Conservation (phyloP, 1,140 invertebrate genomes). For the Atopsyche davidsoni region DNA sequence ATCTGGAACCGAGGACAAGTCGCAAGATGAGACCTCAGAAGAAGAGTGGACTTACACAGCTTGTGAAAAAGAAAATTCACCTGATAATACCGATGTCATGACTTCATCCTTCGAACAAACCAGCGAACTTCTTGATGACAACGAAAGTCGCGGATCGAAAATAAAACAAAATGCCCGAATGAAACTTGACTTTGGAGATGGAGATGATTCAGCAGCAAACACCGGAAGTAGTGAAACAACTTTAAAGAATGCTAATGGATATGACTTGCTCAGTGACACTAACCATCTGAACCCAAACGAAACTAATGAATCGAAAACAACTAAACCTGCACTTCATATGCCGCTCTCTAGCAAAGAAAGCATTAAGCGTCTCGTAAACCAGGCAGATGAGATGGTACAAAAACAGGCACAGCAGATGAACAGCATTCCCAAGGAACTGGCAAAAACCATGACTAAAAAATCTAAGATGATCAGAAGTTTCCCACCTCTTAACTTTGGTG, state of each 20-base stretch:
- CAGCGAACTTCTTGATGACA: conserved; percentile 40
- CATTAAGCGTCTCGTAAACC: conserved; percentile 60
- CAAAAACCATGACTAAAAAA: conserved; percentile 30
- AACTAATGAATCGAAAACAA: neutral
- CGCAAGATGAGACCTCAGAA: conserved; percentile 59
- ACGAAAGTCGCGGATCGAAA: conserved; percentile 25
- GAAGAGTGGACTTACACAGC: conserved; percentile 62
- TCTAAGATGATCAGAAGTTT: conserved; percentile 43
- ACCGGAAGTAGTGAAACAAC: neutral
- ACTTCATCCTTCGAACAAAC: conserved; percentile 45
- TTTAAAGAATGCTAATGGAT: conserved; percentile 3
- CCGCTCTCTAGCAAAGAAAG: conserved; percentile 43
- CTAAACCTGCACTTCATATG: conserved; percentile 5
- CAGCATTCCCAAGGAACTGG: conserved; percentile 33
- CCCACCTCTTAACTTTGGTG: conserved; percentile 49
- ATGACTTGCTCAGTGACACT: neutral
- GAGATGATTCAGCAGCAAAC: neutral
- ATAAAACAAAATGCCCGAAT: conserved; percentile 4
- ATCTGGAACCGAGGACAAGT: conserved; percentile 46
- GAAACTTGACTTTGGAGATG: conserved; percentile 20
- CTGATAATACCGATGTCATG: conserved; percentile 46
- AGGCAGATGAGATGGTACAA: conserved; percentile 65
- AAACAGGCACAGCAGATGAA: conserved; percentile 42
- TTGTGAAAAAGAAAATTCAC: conserved; percentile 43
- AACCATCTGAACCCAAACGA: conserved; percentile 7